Base-by-base conservation (phyloP, 2,113 vertebrate species). In the Romanogobio albipinnatus region DNA sequence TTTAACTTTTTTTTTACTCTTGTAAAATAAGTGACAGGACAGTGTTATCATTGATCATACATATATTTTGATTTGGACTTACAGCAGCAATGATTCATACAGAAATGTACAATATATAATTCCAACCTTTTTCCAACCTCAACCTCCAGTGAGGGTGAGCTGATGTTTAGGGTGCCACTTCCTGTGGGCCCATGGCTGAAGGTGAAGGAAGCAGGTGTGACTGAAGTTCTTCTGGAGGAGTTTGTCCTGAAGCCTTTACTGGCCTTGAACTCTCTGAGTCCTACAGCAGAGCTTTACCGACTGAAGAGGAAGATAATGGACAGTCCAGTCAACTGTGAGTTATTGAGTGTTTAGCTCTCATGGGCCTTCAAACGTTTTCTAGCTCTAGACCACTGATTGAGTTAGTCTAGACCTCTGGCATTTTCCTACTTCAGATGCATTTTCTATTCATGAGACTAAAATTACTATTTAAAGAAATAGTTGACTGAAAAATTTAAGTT, bases 291-390 rank as follows among this genome's bases (percentile, higher is more conserved):
- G 87, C 92, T 95, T 45, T 96, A 95, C 0, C 87, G 91, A 75
- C 90, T 96, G 56, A 95, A 94, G 84, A 90, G 86, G 85, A 93
- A 82, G 89, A 91, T 97, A 83, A 94, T 96, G 93, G 96, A 96
- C 82, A 94, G 93, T 82, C 96, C 96, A 0, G 96, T 95, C 78
- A 92, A 91, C 84, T 33, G 96, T 96, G 89, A 94, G 92, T 83
- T 84, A 47, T n/a, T 68, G 53, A 56, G 53, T 56, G 15, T 19
- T 56, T 7, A 7, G 51, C 51, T 29, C 51, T 77, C 9, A 10
- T 9, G 17, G 29, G 51, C 33, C 33, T n/a, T 11, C 8, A 58
- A 78, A 81, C n/a, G 61, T 49, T 81, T 81, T 51, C 14, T 43
- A 81, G 3, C 45, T 81, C 26, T 70, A 47, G 59, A 64, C 22